phyloP scores from a whole-genome alignment of 2,113 vertebrate genomes.

The Phrynosoma blainvillii region DNA sequence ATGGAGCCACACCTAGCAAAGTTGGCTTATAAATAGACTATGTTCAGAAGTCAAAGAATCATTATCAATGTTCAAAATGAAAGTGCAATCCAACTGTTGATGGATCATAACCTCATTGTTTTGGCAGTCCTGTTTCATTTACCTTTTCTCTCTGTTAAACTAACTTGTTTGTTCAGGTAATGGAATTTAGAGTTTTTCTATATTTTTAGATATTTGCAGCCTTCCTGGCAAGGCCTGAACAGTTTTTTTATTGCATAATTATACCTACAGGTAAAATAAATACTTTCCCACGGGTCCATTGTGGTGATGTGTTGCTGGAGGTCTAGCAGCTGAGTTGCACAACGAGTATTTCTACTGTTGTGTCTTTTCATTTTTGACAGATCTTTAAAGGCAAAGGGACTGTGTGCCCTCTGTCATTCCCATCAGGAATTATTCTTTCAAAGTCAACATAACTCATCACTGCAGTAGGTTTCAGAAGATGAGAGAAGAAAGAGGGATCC shows the following conservation, averaged over 20 bases:
- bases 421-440: slow-evolving; percentile 21
- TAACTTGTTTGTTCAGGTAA: slow-evolving; percentile 79
- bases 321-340: slow-evolving; percentile 64
- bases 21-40: slow-evolving; percentile 46
- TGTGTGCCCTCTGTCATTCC: slow-evolving; percentile 11
- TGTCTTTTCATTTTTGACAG: slow-evolving; percentile 53
- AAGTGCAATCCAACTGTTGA: slow-evolving; percentile 68
- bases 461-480: background rate
- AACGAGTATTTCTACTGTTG: slow-evolving; percentile 71
- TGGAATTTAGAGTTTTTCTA: slow-evolving; percentile 75
- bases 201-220: slow-evolving; percentile 75
- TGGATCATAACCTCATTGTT: slow-evolving; percentile 73
- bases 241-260: slow-evolving; percentile 75
- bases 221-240: slow-evolving; percentile 73
- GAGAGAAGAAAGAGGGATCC: background rate
- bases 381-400: slow-evolving; percentile 62
- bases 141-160: slow-evolving; percentile 57
- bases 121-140: slow-evolving; percentile 65
- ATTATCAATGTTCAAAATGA: slow-evolving; percentile 61
- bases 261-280: slow-evolving; percentile 77
- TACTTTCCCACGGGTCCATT: slow-evolving; percentile 78
- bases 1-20: slow-evolving; percentile 21
- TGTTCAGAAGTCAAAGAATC: slow-evolving; percentile 50
- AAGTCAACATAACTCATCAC: background rate
- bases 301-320: slow-evolving; percentile 60